Conservation (phyloP, 2,888 invertebrate genomes). For the Drosophila phalerata region DNA sequence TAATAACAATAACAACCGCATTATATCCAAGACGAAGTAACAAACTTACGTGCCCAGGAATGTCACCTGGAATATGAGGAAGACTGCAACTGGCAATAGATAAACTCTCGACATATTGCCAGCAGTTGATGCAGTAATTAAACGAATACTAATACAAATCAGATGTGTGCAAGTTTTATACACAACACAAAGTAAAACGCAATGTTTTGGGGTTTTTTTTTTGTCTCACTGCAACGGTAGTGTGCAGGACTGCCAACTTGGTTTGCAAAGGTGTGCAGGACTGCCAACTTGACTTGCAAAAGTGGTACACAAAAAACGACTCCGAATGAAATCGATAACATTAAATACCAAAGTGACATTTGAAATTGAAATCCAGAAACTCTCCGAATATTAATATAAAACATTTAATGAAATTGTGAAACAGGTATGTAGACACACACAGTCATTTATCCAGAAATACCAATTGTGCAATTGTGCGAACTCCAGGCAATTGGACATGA, state of each 20-base stretch:
- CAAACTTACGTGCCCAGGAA: slow-evolving; percentile 85
- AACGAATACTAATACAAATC: slow-evolving; percentile 17
- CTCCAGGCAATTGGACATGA: slow-evolving; percentile 29
- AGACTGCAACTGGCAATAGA: slow-evolving; percentile 83
- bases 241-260: slow-evolving; percentile 38
- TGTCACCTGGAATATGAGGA: slow-evolving; percentile 84
- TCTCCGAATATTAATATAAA: not conserved
- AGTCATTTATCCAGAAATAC: not conserved
- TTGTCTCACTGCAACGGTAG: slow-evolving; percentile 28
- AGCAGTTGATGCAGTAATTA: slow-evolving; percentile 7
- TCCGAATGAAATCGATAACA: not conserved
- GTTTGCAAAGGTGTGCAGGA: not conserved
- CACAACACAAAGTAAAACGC: slow-evolving; percentile 28
- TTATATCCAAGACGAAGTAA: not conserved
- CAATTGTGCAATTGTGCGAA: not conserved
- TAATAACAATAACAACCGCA: slow-evolving; percentile 11
- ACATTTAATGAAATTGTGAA: slow-evolving; percentile 1
- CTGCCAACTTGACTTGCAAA: too few relatives aligned
- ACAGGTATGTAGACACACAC: slow-evolving; percentile 15
- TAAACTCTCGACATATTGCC: slow-evolving; percentile 83
- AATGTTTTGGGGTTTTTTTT: slow-evolving; percentile 25
- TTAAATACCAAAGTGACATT: slow-evolving; percentile 10
- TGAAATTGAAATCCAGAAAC: slow-evolving; percentile 26
- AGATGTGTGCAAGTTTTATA: not conserved
- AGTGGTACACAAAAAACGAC: not conserved